Evolutionary conservation across 1,140 invertebrate genomes (phyloP).

Genomic region (Tyrophagus putrescentiae): DNA sequence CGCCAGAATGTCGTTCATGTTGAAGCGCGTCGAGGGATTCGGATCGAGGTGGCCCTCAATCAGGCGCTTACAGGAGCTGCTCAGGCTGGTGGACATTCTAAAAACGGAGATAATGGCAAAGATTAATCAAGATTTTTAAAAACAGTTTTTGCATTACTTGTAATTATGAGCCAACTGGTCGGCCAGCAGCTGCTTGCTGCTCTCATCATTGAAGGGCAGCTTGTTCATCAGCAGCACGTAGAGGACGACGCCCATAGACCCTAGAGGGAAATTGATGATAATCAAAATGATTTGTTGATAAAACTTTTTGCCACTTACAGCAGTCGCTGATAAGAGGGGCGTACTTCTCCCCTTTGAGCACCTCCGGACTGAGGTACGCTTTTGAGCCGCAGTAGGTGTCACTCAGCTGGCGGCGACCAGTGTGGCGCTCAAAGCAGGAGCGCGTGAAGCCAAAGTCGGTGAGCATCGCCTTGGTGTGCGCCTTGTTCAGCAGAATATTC

Average conservation of each 20-base stretch:
- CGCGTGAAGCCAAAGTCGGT: constrained; percentile 19
- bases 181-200: background rate
- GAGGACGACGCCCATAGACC: constrained; percentile 5
- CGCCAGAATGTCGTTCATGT: background rate
- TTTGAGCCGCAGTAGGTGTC: constrained; percentile 12
- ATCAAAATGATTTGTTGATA: no score
- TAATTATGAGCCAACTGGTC: background rate
- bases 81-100: background rate
- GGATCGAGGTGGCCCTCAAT: background rate
- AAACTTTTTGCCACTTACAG: no score
- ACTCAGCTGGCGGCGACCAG: background rate
- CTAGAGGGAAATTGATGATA: no score
- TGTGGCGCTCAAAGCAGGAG: background rate
- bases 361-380: constrained; percentile 15
- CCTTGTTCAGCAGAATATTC: constrained; percentile 15
- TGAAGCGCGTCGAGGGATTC: background rate
- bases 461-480: background rate
- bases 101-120: no score
- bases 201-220: background rate
- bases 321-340: constrained; percentile 5
- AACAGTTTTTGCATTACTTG: no score
- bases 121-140: no score
- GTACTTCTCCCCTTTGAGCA: background rate
- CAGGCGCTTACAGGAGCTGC: background rate
- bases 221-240: background rate